A percentile compares a stretch with the other conserved stretches of the same genome.
Evolutionary conservation across 2,888 invertebrate species (phyloP).

Genomic region (Hirtodrosophila cameraria): DNA sequence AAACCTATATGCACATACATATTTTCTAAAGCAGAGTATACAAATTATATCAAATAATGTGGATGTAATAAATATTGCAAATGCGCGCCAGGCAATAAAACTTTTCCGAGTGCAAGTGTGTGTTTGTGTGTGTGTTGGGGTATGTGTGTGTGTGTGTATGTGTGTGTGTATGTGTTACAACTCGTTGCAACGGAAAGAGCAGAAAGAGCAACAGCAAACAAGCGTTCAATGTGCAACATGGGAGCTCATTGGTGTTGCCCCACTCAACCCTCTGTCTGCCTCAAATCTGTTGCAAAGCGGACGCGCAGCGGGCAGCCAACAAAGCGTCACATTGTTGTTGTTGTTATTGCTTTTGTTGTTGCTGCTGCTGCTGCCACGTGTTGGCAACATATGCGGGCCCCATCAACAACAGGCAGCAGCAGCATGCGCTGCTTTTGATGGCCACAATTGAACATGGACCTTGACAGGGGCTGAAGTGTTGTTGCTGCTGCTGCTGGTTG

Average conservation of each 20-base stretch:
- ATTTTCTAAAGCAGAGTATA: slow-evolving; percentile 23
- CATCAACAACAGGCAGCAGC: slow-evolving; percentile 43
- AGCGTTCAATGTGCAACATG: slow-evolving; percentile 44
- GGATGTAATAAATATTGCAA: slow-evolving; percentile 57
- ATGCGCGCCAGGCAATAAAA: slow-evolving; percentile 33
- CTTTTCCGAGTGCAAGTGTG: slow-evolving; percentile 3
- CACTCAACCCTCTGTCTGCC: neutral
- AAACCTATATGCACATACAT: neutral
- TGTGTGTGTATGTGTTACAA: slow-evolving; percentile 3
- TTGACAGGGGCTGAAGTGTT: slow-evolving; percentile 6
- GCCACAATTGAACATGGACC: slow-evolving; percentile 34
- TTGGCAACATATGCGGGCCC: slow-evolving; percentile 62
- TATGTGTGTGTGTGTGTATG: slow-evolving; percentile 7
- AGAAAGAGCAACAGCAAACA: slow-evolving; percentile 26
- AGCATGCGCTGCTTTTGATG: slow-evolving; percentile 35
- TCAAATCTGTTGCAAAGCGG: slow-evolving; percentile 51
- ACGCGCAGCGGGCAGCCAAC: slow-evolving; percentile 37
- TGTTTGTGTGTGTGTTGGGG: neutral
- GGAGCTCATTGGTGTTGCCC: slow-evolving; percentile 30
- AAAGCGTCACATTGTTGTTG: slow-evolving; percentile 33
- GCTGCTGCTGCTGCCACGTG: slow-evolving; percentile 65
- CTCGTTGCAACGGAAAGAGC: slow-evolving; percentile 35
- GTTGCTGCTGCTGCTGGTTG: neutral
- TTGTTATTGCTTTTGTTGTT: slow-evolving; percentile 2
- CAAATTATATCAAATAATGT: slow-evolving; percentile 41